These are phyloP conservation scores for Macrosoma leucophasiata DNA, from an alignment of 2,888 invertebrate genomes.

Conservation along the genomic window DNA sequence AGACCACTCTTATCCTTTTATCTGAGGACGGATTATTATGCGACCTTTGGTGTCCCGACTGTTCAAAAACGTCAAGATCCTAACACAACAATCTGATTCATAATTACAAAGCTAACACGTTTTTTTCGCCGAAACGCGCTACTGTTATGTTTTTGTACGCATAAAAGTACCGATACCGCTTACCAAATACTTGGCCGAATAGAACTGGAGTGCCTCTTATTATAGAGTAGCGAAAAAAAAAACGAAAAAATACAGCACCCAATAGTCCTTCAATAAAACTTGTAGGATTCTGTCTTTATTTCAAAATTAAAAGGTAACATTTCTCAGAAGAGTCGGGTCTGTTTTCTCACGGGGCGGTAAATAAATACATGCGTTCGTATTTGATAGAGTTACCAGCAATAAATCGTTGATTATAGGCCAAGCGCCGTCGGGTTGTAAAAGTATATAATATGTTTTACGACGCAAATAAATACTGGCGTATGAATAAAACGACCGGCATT, in stretches of 20 bases:
- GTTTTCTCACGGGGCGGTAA: conserved; percentile 58
- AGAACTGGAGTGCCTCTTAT: conserved; percentile 31
- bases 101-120: conserved; percentile 22
- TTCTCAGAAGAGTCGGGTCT: conserved; percentile 52
- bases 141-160: conserved; percentile 42
- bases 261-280: conserved; percentile 63
- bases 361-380: conserved; percentile 41
- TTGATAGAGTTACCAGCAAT: conserved; percentile 64
- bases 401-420: conserved; percentile 65
- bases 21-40: too few relatives aligned
- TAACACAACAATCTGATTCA: conserved; percentile 40
- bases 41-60: too few relatives aligned
- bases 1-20: too few relatives aligned
- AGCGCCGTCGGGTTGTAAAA: conserved; percentile 60
- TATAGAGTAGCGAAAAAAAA: conserved; percentile 46
- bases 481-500: conserved; percentile 8
- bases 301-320: conserved; percentile 60
- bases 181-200: conserved; percentile 39
- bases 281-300: conserved; percentile 63
- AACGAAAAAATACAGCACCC: conserved; percentile 42
- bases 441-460: conserved; percentile 59
- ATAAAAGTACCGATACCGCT: conserved; percentile 34
- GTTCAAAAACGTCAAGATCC: conserved; percentile 25
- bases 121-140: conserved; percentile 34
- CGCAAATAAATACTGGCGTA: conserved; percentile 44